Percentiles rank a stretch among this genome's conserved stretches.
phyloP scores from a whole-genome alignment of 1,140 invertebrate species.

The Palaemon carinicauda region DNA sequence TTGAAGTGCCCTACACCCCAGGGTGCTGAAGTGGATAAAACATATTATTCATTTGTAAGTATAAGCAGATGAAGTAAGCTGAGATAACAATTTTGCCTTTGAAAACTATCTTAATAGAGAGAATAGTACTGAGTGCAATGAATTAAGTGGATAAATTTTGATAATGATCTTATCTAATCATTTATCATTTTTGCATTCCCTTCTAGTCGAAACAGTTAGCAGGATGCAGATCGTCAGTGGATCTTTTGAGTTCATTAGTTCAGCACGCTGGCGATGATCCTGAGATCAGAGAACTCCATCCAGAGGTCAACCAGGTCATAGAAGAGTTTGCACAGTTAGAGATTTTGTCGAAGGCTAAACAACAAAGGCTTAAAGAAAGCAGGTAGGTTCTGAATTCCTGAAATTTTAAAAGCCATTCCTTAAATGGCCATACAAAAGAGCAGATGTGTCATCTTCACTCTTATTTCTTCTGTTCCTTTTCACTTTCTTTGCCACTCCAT shows the following conservation, averaged over 20 bases:
- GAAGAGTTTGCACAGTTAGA: conserved; percentile 72
- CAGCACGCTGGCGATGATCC: conserved; percentile 73
- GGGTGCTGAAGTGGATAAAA: conserved; percentile 67
- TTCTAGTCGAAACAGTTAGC: conserved; percentile 73
- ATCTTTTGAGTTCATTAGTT: conserved; percentile 81
- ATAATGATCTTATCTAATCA: not conserved
- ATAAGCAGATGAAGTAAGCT: not conserved
- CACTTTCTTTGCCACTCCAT: too few species aligned
- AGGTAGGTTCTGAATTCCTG: conserved; percentile 67
- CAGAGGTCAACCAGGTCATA: conserved; percentile 60
- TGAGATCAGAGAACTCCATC: conserved; percentile 72
- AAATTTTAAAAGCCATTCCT: too few species aligned
- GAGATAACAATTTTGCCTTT: not conserved
- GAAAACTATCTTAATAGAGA: too few species aligned
- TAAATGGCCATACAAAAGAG: too few species aligned
- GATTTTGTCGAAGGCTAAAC: conserved; percentile 74
- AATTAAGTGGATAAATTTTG: too few species aligned
- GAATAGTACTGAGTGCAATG: too few species aligned
- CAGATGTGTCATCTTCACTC: too few species aligned
- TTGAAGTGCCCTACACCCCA: conserved; percentile 66
- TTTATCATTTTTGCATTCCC: conserved; percentile 23
- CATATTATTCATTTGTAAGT: conserved; percentile 70
- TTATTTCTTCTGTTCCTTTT: too few species aligned
- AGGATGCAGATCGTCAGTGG: conserved; percentile 77
- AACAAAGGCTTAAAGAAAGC: conserved; percentile 77